Evolutionary conservation across 1,140 invertebrate species (phyloP).

Genomic region (Megalonaias nervosa): DNA sequence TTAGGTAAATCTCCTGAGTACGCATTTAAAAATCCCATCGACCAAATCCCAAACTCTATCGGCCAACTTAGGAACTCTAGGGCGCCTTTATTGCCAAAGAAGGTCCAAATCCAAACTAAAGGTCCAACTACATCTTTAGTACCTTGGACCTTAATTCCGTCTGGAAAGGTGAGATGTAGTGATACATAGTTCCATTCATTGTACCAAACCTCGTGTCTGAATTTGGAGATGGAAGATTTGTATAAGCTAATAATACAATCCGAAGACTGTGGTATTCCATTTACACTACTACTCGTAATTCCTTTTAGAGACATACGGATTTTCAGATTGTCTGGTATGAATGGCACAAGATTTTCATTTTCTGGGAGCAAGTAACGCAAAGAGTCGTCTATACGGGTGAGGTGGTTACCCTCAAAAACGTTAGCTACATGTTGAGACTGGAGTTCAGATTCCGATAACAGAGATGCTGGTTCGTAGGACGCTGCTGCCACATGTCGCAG

Average conservation of each 20-base stretch:
- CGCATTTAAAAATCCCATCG: slow-evolving; percentile 14
- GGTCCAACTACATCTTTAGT: slow-evolving; percentile 1
- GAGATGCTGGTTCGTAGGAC: too few species aligned
- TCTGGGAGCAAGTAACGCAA: too few species aligned
- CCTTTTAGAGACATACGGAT: too few species aligned
- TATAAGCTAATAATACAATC: not conserved
- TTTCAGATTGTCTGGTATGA: too few species aligned
- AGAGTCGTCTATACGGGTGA: too few species aligned
- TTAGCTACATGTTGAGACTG: too few species aligned
- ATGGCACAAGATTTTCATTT: too few species aligned
- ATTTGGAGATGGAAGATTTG: not conserved
- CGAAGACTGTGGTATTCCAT: too few species aligned
- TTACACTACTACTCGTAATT: too few species aligned
- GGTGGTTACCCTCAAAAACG: too few species aligned
- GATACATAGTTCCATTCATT: slow-evolving; percentile 11
- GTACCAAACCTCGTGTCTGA: slow-evolving; percentile 12
- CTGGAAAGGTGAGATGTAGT: slow-evolving; percentile 1
- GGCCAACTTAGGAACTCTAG: slow-evolving; percentile 23
- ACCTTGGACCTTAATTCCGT: not conserved
- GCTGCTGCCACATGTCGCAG: too few species aligned
- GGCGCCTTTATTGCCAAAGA: slow-evolving; percentile 23
- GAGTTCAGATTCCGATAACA: too few species aligned
- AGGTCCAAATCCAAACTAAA: slow-evolving; percentile 27
- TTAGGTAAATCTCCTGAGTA: slow-evolving; percentile 1
- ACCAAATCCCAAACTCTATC: slow-evolving; percentile 29